These are phyloP conservation scores for Plemyria rubiginata DNA, from an alignment of 2,888 invertebrate species.

Conservation along the genomic window DNA sequence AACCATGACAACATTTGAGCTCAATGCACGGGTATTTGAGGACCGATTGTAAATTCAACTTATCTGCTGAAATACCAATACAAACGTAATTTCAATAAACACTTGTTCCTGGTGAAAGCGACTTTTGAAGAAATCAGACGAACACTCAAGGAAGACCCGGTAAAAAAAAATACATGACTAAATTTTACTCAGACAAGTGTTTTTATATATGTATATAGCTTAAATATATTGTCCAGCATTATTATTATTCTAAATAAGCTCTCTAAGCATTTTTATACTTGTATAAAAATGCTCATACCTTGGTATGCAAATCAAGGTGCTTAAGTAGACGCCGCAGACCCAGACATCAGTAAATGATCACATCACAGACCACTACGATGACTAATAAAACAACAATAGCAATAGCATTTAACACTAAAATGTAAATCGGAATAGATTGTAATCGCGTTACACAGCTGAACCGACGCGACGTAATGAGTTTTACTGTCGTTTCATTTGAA, in stretches of 20 bases:
- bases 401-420: slow-evolving; percentile 53
- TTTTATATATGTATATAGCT: too few species aligned
- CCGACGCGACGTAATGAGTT: slow-evolving; percentile 54
- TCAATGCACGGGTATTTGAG: not conserved
- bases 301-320: slow-evolving; percentile 5
- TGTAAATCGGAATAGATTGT: slow-evolving; percentile 62
- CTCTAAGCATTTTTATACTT: too few species aligned
- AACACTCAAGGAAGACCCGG: not conserved
- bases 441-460: slow-evolving; percentile 58
- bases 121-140: not conserved
- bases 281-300: too few species aligned
- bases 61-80: not conserved
- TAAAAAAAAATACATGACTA: too few species aligned
- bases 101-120: not conserved
- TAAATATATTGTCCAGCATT: too few species aligned
- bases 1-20: slow-evolving; percentile 3
- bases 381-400: slow-evolving; percentile 38
- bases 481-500: slow-evolving; percentile 60
- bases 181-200: too few species aligned
- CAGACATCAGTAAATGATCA: not conserved
- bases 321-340: not conserved
- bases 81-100: not conserved
- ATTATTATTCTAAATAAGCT: too few species aligned
- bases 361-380: slow-evolving; percentile 13
- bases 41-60: not conserved